Base-by-base conservation (phyloP, 2,113 vertebrate species). In the Anser brachyrhynchus region DNA sequence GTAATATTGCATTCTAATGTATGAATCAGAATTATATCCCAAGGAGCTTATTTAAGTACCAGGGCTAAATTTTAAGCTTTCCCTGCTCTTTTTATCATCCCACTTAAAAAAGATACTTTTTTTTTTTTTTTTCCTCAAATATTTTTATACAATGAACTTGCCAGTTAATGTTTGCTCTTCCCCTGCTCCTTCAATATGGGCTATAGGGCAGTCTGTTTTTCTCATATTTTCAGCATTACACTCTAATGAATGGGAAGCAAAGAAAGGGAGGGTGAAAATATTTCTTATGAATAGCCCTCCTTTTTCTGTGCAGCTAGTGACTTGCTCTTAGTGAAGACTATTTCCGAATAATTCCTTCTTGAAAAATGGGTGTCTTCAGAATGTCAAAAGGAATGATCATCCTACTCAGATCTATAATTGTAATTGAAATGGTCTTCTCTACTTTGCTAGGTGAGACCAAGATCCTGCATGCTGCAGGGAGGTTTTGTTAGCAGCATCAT, bases 181-280 rank as follows among this genome's bases (percentile, higher is more conserved):
- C 88, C 46, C 59, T 89, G 66, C 77, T 91, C 62, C 66, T 76
- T 91, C 66, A 77, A 15, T 92, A 4, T 52, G 41, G 51, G 31
- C 84, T 96, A 49, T 70, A 85, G 13, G 6, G 44, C 65, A 69
- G 67, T 96, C 92, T 97, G 86, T 62, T 95, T 96, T 96, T 96
- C 93, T 96, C 91, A 90, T 95, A 92, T 51, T 91, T 96, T 79
- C 39, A 83, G n/a, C 37, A 78, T 41, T 87, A 71, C 78, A 43
- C 90, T 96, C 71, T 95, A 89, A 79, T 89, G 84, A 89, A 76
- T 37, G 57, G n/a, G 41, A 93, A 61, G 43, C 59, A 96, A 85
- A 61, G 87, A 75, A 69, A 93, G 72, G 16, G 59, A 84, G 19
- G 33, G 17, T 77, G 72, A 87, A 87, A 92, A 75, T 82, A 76